Base-by-base conservation (phyloP, 2,113 vertebrate species). In the Muntiacus reevesi region DNA sequence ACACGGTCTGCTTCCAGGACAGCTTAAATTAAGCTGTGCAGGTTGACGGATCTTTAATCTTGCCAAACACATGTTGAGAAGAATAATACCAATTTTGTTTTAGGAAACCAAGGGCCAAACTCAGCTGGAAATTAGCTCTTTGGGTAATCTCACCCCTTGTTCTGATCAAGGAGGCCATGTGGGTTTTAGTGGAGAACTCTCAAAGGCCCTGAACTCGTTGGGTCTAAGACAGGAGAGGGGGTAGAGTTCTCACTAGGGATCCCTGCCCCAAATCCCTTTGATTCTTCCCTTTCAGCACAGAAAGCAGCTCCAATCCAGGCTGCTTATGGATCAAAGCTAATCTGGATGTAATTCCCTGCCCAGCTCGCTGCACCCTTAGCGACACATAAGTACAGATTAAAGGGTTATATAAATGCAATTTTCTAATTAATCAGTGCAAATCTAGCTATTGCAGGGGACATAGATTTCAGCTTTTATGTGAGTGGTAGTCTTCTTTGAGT, bases 21-120 rank as follows among this genome's bases (percentile, higher is more conserved):
- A 98, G 94, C 93, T 98, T 97, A 86, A 98, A 98, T 98, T 99
- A 99, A 99, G 98, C 98, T 92, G 82, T 47, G 98, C 89, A 97
- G 99, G 99, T 99, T 99, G 99, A 99, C 96, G 98, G 99, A 98
- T 97, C 98, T 98, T 99, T 99, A 99, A 99, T 99, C 99, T 99
- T 98, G 88, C 96, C 43, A 98, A 99, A 99, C 99, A 99, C 99
- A 99, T 99, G 99, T 99, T 99, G 99, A 98, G 98, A 98, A 99
- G 99, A 99, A 99, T 99, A 99, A 99, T 99, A 99, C 99, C 99
- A 99, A 99, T 99, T 99, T 99, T 99, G 99, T 99, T 99, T 99
- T 99, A 98, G 99, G 99, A 99, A 99, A 99, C 98, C 96, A 96
- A 98, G 98, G 99, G 99, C 99, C 98, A 97, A 98, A 99, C 98